Evolutionary conservation across 2,888 invertebrate species (phyloP).

Genomic region (Ferdinandea cuprea): DNA sequence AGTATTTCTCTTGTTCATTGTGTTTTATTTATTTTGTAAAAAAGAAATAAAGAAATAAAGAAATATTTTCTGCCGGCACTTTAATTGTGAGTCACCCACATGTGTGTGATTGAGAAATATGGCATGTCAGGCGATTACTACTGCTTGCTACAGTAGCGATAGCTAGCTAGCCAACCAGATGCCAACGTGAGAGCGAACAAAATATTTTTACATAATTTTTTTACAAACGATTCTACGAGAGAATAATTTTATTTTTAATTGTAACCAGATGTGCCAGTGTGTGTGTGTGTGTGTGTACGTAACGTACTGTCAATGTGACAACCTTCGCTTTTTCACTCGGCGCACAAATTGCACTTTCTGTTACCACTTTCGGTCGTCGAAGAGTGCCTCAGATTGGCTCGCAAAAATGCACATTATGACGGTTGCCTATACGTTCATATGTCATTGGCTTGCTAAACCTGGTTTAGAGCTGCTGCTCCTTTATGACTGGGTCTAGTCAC

Average conservation of each 20-base stretch:
- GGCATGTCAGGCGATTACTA: neutral
- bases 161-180: slow-evolving; percentile 5
- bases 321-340: slow-evolving; percentile 14
- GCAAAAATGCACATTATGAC: slow-evolving; percentile 1
- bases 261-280: neutral
- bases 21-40: slow-evolving; percentile 43
- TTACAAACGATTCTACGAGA: no score
- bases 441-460: slow-evolving; percentile 50
- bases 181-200: neutral
- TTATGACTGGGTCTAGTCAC: slow-evolving; percentile 20
- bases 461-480: slow-evolving; percentile 34
- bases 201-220: neutral
- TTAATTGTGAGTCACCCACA: slow-evolving; percentile 55
- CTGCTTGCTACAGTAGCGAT: no score
- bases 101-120: slow-evolving; percentile 36
- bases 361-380: neutral
- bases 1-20: slow-evolving; percentile 43
- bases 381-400: neutral
- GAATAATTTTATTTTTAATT: neutral
- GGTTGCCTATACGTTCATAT: neutral
- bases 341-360: slow-evolving; percentile 29
- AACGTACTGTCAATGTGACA: slow-evolving; percentile 13
- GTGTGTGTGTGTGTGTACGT: slow-evolving; percentile 11
- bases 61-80: slow-evolving; percentile 37
- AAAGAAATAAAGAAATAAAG: neutral